Base-by-base conservation (phyloP, 2,888 invertebrate species). In the Cheilosia grossa region DNA sequence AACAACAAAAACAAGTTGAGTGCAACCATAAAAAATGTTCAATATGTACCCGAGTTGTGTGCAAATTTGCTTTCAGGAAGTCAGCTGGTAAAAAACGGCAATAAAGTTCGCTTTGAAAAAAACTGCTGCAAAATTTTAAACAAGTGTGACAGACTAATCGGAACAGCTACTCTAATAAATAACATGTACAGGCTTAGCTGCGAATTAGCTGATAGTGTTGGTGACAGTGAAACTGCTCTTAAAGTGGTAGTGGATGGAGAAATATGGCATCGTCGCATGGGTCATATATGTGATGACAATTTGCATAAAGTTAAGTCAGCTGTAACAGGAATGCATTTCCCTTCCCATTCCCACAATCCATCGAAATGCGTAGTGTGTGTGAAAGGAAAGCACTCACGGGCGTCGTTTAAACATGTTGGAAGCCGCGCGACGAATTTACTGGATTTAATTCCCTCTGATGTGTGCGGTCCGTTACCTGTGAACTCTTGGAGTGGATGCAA, bases 381-480 rank as follows among this genome's bases (percentile, higher is more conserved):
- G 13, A 81, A 88, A 75, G 89, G 87, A 4, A 89, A 89, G 66
- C 87, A 88, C 44, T 73, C 86, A 13, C 77, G 87, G 75, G 59
- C n/a, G 27, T 75, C 88, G 7, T 88, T 88, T 64, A 64, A 79
- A 27, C 63, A 77, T 21, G 64, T 51, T 42, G 79, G 82, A 17
- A 85, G 66, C 17, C 82, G 85, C 53, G 87, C 89, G n/a, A 77
- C 59, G 33, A 67, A 64, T 61, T 27, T 87, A 49, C 79, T 91
- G 19, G 89, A 90, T 21, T 15, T 90, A 37, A 63, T 91, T 1
- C 90, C 91, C 67, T 73, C 89, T 10, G 91, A 91, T 87, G 77
- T 91, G 0, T 90, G 89, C 78, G 90, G 91, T 10, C 90, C 90
- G 7, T 88, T 91, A 88, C 88, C 89, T 66, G 74, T 75, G 0